Percentiles rank a stretch among this genome's conserved stretches.
phyloP scores from a whole-genome alignment of 2,797 vertebrate species.

The Calcarius lapponicus region DNA sequence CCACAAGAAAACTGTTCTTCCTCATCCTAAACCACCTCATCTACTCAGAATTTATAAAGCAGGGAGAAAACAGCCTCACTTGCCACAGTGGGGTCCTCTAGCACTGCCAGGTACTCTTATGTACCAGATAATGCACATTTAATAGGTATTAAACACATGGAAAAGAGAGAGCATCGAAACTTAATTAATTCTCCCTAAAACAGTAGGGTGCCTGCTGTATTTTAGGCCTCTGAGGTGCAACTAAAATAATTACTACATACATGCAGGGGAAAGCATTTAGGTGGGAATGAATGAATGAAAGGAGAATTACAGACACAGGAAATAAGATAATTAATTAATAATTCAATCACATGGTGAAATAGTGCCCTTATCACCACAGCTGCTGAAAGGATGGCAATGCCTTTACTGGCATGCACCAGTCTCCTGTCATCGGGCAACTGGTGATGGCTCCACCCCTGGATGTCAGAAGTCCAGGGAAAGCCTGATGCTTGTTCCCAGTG shows the following conservation, averaged over 20 bases:
- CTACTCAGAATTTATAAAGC: background rate
- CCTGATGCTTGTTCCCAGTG: background rate
- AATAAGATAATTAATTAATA: background rate
- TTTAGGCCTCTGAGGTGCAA: background rate
- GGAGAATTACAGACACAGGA: background rate
- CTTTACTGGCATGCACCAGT: background rate
- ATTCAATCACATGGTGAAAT: background rate
- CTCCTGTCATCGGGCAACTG: background rate
- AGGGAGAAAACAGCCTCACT: background rate
- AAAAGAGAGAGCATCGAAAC: background rate
- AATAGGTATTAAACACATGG: slow-evolving; percentile 8
- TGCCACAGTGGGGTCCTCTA: background rate
- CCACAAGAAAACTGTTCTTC: background rate
- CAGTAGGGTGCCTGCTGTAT: background rate
- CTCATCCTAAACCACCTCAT: background rate
- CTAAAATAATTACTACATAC: background rate
- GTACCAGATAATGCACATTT: background rate
- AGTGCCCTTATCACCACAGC: background rate
- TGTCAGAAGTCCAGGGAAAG: background rate
- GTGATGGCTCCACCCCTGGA: background rate
- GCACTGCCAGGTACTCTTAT: background rate
- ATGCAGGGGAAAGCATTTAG: background rate
- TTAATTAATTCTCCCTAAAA: slow-evolving; percentile 31
- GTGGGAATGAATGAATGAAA: background rate
- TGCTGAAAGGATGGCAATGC: background rate